A percentile compares a stretch with the other conserved stretches of the same genome.
Evolutionary conservation across 2,888 invertebrate genomes (phyloP).

Genomic region (Prenolepis imparis): DNA sequence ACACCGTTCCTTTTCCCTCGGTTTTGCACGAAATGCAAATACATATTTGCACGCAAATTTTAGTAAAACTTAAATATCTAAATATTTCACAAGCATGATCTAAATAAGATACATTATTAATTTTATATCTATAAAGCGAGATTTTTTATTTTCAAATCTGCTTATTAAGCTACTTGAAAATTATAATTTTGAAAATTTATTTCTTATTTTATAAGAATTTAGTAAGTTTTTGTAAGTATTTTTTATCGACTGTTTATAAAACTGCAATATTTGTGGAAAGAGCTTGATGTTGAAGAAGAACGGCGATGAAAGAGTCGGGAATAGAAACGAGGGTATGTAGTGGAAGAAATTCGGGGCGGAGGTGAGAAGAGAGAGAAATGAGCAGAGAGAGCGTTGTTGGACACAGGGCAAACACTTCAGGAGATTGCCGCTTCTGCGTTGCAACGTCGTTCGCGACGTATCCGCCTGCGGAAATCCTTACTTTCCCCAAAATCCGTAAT

Average conservation of each 20-base stretch:
- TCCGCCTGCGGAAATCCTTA: constrained; percentile 77
- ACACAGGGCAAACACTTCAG: constrained; percentile 78
- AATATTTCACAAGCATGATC: background rate
- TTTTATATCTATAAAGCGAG: background rate
- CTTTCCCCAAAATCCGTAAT: constrained; percentile 77
- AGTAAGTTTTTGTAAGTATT: background rate
- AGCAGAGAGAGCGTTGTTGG: constrained; percentile 69
- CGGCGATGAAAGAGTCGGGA: constrained; percentile 57
- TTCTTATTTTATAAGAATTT: background rate
- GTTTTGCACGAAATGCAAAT: background rate
- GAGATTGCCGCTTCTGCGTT: constrained; percentile 77
- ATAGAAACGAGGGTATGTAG: constrained; percentile 51
- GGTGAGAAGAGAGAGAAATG: constrained; percentile 48
- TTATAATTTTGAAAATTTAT: background rate
- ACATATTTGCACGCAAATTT: background rate
- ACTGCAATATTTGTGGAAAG: constrained; percentile 21
- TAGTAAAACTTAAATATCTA: background rate
- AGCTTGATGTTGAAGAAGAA: constrained; percentile 58
- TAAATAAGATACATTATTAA: background rate
- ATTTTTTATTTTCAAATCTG: background rate
- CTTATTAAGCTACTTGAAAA: background rate
- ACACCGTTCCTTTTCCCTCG: background rate
- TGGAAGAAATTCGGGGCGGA: constrained; percentile 38
- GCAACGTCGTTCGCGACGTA: constrained; percentile 64
- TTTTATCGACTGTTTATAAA: background rate